Percentiles rank a stretch among this genome's conserved stretches.
phyloP scores from a whole-genome alignment of 1,140 invertebrate genomes.

The Lutraria rhynchaena region DNA sequence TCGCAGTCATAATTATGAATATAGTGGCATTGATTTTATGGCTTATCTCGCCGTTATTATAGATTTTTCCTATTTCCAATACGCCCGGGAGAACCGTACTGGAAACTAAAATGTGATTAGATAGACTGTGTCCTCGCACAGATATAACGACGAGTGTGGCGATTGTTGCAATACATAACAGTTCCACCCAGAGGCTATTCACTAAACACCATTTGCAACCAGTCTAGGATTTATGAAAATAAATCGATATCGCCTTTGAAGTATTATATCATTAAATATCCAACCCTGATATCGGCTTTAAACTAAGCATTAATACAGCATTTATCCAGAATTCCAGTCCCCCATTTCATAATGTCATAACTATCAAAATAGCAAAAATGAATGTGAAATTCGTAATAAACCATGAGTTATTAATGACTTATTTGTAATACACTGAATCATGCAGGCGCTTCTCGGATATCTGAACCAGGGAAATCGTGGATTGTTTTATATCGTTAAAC shows the following conservation, averaged over 20 bases:
- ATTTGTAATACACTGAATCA: no score
- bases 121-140: background rate
- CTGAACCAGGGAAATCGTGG: no score
- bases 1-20: conserved; percentile 36
- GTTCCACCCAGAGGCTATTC: conserved; percentile 6
- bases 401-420: no score
- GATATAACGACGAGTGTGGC: conserved; percentile 27
- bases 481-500: no score
- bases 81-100: conserved; percentile 7
- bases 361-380: no score
- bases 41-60: conserved; percentile 49
- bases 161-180: conserved; percentile 37
- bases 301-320: background rate
- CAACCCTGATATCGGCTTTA: conserved; percentile 44
- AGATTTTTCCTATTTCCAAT: conserved; percentile 33
- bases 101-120: no score
- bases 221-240: conserved; percentile 3
- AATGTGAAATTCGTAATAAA: no score
- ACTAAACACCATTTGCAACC: conserved; percentile 1
- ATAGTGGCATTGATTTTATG: conserved; percentile 53
- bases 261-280: conserved; percentile 40
- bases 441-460: no score
- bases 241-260: conserved; percentile 55
- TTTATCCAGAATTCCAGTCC: background rate
- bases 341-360: no score